phyloP scores from a whole-genome alignment of 1,140 invertebrate species.

The Triops cancriformis region DNA sequence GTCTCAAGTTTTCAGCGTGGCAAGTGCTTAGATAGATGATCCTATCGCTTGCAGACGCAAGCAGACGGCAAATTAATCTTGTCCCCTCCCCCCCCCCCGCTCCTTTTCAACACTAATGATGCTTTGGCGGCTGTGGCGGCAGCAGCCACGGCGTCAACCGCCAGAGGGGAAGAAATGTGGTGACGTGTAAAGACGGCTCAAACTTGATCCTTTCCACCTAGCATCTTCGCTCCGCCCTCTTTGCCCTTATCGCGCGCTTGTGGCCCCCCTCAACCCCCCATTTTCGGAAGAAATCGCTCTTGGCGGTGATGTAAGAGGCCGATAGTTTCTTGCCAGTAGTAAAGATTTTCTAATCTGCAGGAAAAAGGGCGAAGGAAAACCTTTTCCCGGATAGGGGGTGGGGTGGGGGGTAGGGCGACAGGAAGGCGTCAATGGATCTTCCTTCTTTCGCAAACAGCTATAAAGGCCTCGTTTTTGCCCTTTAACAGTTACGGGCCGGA shows the following conservation, averaged over 20 bases:
- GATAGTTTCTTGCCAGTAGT: no score
- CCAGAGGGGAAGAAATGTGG: neutral
- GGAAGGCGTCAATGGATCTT: no score
- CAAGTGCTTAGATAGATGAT: neutral
- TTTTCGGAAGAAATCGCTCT: no score
- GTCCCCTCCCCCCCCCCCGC: no score
- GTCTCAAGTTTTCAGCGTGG: neutral
- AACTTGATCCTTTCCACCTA: neutral
- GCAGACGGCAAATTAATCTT: slow-evolving; percentile 13
- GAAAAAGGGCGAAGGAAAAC: neutral
- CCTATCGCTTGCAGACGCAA: slow-evolving; percentile 3
- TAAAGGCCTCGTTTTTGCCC: neutral
- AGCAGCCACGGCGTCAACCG: neutral
- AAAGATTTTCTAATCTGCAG: neutral
- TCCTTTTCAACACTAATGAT: slow-evolving; percentile 8
- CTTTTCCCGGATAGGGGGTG: no score
- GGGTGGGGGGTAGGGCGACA: no score
- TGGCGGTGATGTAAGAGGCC: no score
- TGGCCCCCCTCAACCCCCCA: no score
- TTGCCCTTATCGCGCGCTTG: no score
- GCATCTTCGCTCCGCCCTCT: neutral
- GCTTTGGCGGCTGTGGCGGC: neutral
- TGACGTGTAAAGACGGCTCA: neutral
- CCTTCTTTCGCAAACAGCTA: no score
- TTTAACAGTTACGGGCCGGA: neutral